Base-by-base conservation (phyloP, 2,888 invertebrate genomes). In the Onthophagus sagittarius region DNA sequence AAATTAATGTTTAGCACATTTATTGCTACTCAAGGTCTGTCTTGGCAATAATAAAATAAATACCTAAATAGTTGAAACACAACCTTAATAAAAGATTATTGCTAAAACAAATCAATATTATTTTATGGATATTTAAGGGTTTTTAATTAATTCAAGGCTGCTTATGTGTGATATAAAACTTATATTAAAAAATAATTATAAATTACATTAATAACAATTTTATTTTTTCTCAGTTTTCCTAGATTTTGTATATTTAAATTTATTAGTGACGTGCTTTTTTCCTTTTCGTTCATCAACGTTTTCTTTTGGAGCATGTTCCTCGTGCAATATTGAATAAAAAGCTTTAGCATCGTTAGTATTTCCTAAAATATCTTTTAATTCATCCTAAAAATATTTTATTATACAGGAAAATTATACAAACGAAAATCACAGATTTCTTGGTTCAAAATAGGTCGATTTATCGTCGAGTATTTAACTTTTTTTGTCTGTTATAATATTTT, bases 271-370 rank as follows among this genome's bases (percentile, higher is more conserved):
- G 75, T 80, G 80, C 69, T 79, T 78, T 78, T 82, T 82, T 1
- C 70, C 63, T 74, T 80, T 79, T 15, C 23, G 72, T 9, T 76
- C 82, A 76, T 85, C 86, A 0, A 79, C 76, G 1, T 77, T 77
- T 73, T 90, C 89, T n/a, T 88, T 82, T 0, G 90, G 88, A 79
- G 88, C 86, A 73, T 90, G 88, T 79, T 89, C 88, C 15, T 90
- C 88, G 81, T 95, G 94, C 63, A 95, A 82, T 77, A 92, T 91
- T 71, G 90, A 90, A 84, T 91, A 90, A 13, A 95, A 85, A 72
- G 90, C 86, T 78, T 90, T 89, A 0, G 92, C 92, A 83, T 94
- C 92, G 74, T 84, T 87, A 79, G 89, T 88, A 81, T 93, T 96
- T 77, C 91, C 94, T 73, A 97, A 83, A 67, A 96, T 86, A 76